Evolutionary conservation across 2,797 vertebrate genomes (phyloP).

Genomic region (Tolypeutes matacus): DNA sequence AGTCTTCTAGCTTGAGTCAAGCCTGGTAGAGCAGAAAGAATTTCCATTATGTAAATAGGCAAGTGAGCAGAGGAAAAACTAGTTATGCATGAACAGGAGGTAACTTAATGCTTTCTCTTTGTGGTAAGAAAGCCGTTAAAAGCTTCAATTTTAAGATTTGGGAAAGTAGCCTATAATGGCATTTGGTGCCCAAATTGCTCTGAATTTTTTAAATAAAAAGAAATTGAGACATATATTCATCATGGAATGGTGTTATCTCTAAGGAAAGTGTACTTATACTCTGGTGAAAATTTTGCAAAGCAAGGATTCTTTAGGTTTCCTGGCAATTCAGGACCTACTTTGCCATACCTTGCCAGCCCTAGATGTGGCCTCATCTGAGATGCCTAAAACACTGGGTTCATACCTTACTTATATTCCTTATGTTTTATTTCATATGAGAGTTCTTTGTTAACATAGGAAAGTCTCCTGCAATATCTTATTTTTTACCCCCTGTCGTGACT

Average conservation of each 20-base stretch:
- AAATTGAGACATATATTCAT: not conserved
- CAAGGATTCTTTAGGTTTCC: not conserved
- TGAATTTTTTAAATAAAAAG: not conserved
- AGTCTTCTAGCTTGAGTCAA: constrained; percentile 12
- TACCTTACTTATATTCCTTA: not conserved
- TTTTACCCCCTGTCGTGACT: not conserved
- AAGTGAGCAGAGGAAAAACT: not conserved
- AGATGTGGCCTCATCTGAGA: not conserved
- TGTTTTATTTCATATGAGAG: not conserved
- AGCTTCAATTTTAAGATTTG: not conserved
- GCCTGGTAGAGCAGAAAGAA: not conserved
- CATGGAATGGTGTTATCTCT: not conserved
- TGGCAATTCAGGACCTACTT: fast-evolving
- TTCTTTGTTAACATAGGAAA: not conserved
- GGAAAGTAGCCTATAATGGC: not conserved
- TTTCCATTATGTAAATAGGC: not conserved
- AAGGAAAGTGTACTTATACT: not conserved
- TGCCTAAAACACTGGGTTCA: not conserved
- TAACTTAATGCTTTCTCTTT: not conserved
- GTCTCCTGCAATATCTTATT: not conserved
- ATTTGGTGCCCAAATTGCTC: not conserved
- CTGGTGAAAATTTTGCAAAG: not conserved
- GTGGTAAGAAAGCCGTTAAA: not conserved
- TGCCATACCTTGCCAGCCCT: not conserved
- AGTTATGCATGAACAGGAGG: not conserved